phyloP scores from a whole-genome alignment of 1,140 invertebrate species.

The Fopius arisanus region DNA sequence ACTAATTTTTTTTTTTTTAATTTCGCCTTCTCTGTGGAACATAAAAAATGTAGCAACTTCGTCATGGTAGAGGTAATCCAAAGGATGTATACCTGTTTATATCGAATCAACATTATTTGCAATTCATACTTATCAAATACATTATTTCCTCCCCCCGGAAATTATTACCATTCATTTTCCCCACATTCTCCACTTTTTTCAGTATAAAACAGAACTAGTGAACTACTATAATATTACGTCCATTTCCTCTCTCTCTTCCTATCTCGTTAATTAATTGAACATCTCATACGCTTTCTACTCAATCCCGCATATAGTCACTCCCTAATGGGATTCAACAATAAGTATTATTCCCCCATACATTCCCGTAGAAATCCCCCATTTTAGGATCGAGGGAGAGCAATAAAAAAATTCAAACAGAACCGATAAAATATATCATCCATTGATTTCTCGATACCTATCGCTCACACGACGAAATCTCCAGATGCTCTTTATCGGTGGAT shows the following conservation, averaged over 20 bases:
- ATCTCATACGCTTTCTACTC: neutral
- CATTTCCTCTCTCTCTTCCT: slow-evolving; percentile 9
- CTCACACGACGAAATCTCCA: neutral
- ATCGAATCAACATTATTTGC: neutral
- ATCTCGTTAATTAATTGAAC: neutral
- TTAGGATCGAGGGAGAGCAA: no score
- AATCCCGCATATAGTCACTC: neutral
- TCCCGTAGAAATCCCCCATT: neutral
- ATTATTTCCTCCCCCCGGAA: neutral
- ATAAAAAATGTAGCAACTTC: neutral
- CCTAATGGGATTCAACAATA: neutral
- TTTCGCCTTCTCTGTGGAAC: neutral
- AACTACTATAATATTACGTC: slow-evolving; percentile 23
- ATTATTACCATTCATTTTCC: neutral
- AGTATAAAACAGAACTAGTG: neutral
- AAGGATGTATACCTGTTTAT: neutral
- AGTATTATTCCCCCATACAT: neutral
- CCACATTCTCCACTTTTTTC: neutral
- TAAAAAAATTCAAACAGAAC: no score
- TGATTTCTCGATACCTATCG: neutral
- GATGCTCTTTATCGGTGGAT: neutral
- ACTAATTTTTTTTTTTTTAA: no score
- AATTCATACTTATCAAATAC: neutral
- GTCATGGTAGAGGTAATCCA: neutral
- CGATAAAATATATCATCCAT: neutral